Evolutionary conservation across 2,113 vertebrate genomes (phyloP), one percentile per base, ranked within the genome.

Genomic region (Oreochromis niloticus): DNA sequence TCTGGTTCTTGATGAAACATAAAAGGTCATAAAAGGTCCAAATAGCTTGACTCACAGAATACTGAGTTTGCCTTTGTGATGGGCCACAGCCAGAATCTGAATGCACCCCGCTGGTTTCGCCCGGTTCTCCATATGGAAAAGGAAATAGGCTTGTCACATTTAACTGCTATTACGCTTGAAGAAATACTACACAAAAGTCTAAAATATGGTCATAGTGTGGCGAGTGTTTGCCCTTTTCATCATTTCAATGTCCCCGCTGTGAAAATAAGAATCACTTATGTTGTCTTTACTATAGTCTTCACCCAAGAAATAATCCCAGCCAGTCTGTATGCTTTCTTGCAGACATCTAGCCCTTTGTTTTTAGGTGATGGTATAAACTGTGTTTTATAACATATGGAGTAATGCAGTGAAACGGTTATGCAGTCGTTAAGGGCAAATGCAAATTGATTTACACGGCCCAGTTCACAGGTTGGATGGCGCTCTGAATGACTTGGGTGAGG

Each of bases 1-100:
- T 82, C n/a, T 86, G 87, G 87, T 94, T 52, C 68, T 83, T 86
- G 90, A 94, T 94, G 86, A 93, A 84, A 85, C 75, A 75, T 46
- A 30, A 90, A 95, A 92, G 90, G 92, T 92, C 89, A 86, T 22
- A 36, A 83, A 87, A 83, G 61, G 83, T 88, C 86, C 80, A 86
- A 63, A 88, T 48, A 57, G 79, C 81, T 63, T 34, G 87, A 90
- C 39, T 92, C 78, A 32, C 9, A 41, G 82, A 90, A 90, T 84
- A 87, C 80, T 32, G 80, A 92, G 79, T 84, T 54, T 73, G 83
- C 55, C 73, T 36, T 79, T 87, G 41, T 85, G 52, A 75, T 3
- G 4, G 81, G 56, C 13, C 82, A 13, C 54, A 79, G 83, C 54
- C 16, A 36, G 41, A 46, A 80, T 52, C 19, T 55, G 36, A 24